A percentile compares a stretch with the other conserved stretches of the same genome.
phyloP scores from a whole-genome alignment of 2,888 invertebrate genomes.

The Agrochola lychnidis region DNA sequence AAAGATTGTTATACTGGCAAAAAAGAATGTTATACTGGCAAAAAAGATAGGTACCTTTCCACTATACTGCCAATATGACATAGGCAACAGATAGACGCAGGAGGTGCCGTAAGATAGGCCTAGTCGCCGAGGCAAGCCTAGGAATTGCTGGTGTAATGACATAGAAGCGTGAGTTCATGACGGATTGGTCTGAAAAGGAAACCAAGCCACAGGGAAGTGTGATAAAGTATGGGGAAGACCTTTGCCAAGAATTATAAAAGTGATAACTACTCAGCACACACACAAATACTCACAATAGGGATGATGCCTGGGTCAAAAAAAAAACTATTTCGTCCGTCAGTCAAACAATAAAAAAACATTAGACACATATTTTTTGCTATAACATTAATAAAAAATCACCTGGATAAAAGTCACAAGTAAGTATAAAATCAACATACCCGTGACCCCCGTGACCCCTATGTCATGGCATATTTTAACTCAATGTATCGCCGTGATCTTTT shows the following conservation, averaged over 20 bases:
- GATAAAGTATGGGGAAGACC: background rate
- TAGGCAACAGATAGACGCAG: background rate
- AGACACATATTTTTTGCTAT: no score
- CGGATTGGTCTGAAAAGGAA: background rate
- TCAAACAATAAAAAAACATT: no score
- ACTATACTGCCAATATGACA: background rate
- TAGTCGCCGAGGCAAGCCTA: background rate
- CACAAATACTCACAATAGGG: background rate
- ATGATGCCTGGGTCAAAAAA: no score
- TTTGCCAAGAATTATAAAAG: background rate
- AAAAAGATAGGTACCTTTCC: no score
- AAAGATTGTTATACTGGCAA: no score
- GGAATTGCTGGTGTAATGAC: background rate
- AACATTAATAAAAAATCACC: no score
- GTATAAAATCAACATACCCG: no score
- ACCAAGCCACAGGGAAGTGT: background rate
- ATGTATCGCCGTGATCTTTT: no score
- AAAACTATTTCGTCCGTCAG: no score
- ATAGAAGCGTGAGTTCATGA: background rate
- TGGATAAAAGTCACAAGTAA: no score
- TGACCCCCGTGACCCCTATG: no score
- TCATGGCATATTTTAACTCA: no score
- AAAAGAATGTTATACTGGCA: background rate
- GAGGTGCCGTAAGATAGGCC: background rate
- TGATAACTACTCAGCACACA: background rate